A percentile compares a stretch with the other conserved stretches of the same genome.
phyloP scores from a whole-genome alignment of 1,140 invertebrate species.

The Drosophila orena region DNA sequence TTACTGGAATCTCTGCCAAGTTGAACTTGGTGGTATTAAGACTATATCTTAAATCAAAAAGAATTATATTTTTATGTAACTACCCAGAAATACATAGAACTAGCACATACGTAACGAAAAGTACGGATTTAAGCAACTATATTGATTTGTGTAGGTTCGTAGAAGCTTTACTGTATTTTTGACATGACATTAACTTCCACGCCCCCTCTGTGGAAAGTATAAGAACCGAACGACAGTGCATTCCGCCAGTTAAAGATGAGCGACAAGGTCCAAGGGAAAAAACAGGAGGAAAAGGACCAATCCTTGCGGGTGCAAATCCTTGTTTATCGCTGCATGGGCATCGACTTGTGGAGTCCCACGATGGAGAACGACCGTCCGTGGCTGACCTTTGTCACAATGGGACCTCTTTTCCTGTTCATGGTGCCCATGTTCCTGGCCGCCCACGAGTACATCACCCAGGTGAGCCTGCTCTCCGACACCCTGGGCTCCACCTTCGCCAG shows the following conservation, averaged over 20 bases:
- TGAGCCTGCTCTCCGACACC: constrained; percentile 58
- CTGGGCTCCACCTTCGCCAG: constrained; percentile 55
- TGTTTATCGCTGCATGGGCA: constrained; percentile 57
- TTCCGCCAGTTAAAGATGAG: constrained; percentile 12
- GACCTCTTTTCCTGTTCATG: constrained; percentile 22
- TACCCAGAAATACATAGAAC: too few relatives aligned
- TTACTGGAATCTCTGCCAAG: neutral
- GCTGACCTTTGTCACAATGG: constrained; percentile 41
- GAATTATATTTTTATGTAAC: too few relatives aligned
- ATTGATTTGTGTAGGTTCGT: neutral
- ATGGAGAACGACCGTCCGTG: constrained; percentile 32
- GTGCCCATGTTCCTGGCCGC: constrained; percentile 46
- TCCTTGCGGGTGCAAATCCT: constrained; percentile 59
- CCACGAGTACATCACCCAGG: constrained; percentile 49
- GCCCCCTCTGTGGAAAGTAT: constrained; percentile 11
- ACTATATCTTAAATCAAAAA: too few relatives aligned
- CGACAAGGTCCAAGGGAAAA: neutral
- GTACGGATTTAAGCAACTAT: neutral
- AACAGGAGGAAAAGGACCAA: neutral
- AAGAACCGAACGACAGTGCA: neutral
- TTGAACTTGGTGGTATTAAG: neutral
- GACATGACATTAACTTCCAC: constrained; percentile 13
- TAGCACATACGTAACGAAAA: neutral
- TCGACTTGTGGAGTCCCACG: constrained; percentile 46
- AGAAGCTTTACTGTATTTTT: neutral